phyloP scores from a whole-genome alignment of 2,888 invertebrate species.

The Pseudococcus jackbeardsleyi region DNA sequence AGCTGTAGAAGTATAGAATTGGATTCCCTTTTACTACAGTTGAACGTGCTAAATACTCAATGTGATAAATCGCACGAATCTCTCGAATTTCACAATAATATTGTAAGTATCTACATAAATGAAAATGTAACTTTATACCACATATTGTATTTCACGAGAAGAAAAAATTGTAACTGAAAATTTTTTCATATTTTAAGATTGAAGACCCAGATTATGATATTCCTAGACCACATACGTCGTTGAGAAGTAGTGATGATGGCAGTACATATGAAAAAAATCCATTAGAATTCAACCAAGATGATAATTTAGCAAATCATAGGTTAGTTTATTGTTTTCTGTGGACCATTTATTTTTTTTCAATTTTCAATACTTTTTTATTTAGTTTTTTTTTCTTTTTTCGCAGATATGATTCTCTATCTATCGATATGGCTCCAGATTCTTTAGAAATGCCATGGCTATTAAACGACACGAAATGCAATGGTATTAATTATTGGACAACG shows the following conservation, averaged over 20 bases:
- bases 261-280: not conserved
- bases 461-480: conserved; percentile 47
- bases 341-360: not conserved
- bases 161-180: not conserved
- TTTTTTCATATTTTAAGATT: not conserved
- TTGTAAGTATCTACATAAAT: not conserved
- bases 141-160: not conserved
- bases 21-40: not conserved
- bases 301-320: not conserved
- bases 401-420: conserved; percentile 47
- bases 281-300: not conserved
- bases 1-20: not conserved
- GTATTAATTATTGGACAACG: conserved; percentile 32
- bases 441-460: conserved; percentile 67
- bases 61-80: conserved; percentile 30
- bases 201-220: conserved; percentile 72
- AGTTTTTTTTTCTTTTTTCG: not conserved
- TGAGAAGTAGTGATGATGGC: conserved; percentile 63
- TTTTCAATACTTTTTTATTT: too few relatives aligned
- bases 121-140: not conserved
- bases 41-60: not conserved
- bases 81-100: conserved; percentile 22
- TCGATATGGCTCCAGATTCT: conserved; percentile 68
- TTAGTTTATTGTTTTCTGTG: not conserved
- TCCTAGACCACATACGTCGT: conserved; percentile 71